phyloP scores from a whole-genome alignment of 2,113 vertebrate genomes.

The Tor tambroides region DNA sequence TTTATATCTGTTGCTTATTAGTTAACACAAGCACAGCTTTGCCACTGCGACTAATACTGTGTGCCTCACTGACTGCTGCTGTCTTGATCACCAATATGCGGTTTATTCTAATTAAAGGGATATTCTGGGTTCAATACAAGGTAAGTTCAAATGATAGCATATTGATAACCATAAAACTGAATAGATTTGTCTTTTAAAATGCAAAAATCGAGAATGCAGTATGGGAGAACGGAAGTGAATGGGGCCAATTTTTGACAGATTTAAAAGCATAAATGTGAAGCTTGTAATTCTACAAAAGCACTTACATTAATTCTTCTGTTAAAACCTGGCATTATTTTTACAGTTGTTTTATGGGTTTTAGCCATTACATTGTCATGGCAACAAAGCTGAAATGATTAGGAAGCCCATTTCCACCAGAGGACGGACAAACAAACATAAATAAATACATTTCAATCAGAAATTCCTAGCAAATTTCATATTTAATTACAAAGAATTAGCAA shows the following conservation, averaged over 20 bases:
- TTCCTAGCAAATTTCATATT: too few relatives aligned
- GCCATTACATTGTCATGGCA: neutral
- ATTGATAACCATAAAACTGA: neutral
- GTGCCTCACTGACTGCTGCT: neutral
- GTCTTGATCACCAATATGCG: neutral
- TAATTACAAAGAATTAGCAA: too few relatives aligned
- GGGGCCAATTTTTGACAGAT: neutral
- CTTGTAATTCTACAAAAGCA: neutral
- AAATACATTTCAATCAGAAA: too few relatives aligned
- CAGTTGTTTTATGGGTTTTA: neutral
- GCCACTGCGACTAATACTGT: neutral
- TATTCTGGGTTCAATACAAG: neutral
- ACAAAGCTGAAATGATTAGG: neutral
- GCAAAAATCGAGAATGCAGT: neutral
- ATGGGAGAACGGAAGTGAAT: neutral
- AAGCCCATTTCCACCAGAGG: too few relatives aligned
- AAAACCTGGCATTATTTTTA: neutral
- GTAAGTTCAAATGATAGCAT: neutral
- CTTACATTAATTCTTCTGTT: neutral
- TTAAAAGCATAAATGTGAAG: neutral
- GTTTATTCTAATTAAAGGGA: constrained; percentile 14
- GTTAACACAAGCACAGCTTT: neutral
- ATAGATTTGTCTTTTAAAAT: neutral
- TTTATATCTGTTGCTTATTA: constrained; percentile 33
- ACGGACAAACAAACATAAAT: too few relatives aligned